These are phyloP conservation scores for Neosilurus hyrtlii DNA, from an alignment of 2,797 vertebrate genomes.

Conservation along the genomic window DNA sequence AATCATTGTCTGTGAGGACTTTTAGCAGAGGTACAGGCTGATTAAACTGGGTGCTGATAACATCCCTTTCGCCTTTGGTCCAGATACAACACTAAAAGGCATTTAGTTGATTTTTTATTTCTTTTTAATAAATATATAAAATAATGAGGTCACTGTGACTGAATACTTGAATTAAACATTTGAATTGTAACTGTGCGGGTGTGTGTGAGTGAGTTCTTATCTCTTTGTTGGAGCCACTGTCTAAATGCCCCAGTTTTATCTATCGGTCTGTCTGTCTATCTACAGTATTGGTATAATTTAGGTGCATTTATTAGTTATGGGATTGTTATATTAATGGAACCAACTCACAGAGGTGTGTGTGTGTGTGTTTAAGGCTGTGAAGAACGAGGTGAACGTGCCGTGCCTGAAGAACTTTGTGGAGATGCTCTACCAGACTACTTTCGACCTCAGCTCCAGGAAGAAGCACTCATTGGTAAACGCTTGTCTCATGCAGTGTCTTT, in stretches of 20 bases:
- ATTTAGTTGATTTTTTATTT: not conserved
- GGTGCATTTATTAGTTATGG: not conserved
- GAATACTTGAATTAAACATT: not conserved
- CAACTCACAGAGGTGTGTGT: not conserved
- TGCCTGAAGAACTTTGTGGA: slow-evolving; percentile 99
- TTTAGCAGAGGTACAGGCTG: too few species aligned
- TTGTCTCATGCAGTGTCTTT: too few species aligned
- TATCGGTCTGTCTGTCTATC: too few species aligned
- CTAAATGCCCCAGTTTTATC: not conserved
- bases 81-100: too few species aligned
- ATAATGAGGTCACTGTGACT: not conserved
- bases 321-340: not conserved
- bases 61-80: too few species aligned
- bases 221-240: not conserved
- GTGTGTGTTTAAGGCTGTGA: slow-evolving; percentile 83
- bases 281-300: not conserved
- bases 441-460: slow-evolving; percentile 98
- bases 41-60: too few species aligned
- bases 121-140: too few species aligned
- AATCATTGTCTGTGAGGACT: too few species aligned
- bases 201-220: not conserved
- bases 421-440: slow-evolving; percentile 99
- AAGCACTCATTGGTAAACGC: slow-evolving; percentile 93
- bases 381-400: slow-evolving; percentile 99
- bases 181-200: not conserved